Evolutionary conservation across 2,888 invertebrate species (phyloP), one percentile per base, ranked within the genome.

Genomic region (Eurytoma adleriae): DNA sequence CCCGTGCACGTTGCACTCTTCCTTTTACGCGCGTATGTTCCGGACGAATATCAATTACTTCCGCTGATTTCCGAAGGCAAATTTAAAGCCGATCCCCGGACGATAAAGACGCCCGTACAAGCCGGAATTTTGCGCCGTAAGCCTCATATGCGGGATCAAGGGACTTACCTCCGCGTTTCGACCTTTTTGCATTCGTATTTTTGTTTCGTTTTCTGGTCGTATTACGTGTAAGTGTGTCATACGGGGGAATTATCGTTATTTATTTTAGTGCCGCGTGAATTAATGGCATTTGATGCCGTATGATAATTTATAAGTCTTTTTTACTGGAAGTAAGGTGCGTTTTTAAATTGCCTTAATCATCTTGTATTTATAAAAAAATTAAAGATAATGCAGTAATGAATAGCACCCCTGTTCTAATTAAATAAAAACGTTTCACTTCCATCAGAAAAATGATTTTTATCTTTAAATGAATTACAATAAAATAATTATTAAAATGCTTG

Each of bases 1-100:
- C 30, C 30, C 50, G 56, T 13, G 50, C 24, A 18, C 2, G 59
- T 13, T 24, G 59, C 59, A 27, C 59, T 20, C 7, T 20, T 24
- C 7, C 24, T 57, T 57, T 64, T 30, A 48, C 14, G 40, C 14
- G 24, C n/a, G 24, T 56, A 20, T n/a, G 54, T 16, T 48, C 69
- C 69, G 73, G 74, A 77, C 74, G 79, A 82, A 82, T 82, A 82
- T 82, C 74, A 82, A 82, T 82, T 78, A 82, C 82, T 82, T 82
- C 82, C 79, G 82, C 54, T 77, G 82, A 79, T 77, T 78, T 75
- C 52, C 81, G 77, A 80, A 77, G 73, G 68, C 50, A 57, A 67
- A 77, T 80, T 77, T 73, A 80, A 72, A 24, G 50, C 56, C 73
- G 79, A 79, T 76, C 68, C 75, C 68, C 59, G n/a, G 27, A 40